Evolutionary conservation across 2,113 vertebrate genomes (phyloP), one percentile per base, ranked within the genome.

Genomic region (Cacatua alba): DNA sequence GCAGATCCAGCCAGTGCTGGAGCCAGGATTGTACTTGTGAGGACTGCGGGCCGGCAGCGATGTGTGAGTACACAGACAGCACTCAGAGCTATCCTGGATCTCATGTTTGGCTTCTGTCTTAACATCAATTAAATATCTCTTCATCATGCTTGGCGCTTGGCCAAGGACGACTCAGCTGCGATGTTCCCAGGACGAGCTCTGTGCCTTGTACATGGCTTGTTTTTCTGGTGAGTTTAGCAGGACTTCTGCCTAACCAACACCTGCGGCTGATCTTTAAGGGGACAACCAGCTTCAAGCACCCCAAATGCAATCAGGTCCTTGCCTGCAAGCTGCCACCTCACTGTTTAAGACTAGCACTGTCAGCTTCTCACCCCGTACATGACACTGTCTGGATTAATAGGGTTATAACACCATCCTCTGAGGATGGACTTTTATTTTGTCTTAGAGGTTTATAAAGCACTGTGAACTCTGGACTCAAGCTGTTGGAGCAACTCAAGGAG

Each of bases 111-210:
- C 62, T 78, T 81, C 62, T 46, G 35, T 31, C 72, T 93, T 78
- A 63, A 80, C 86, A 90, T 77, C 82, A 88, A 93, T 92, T 62
- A 78, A 79, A 69, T 91, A 49, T 55, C 37, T 87, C 39, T 55
- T 87, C 71, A 64, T 76, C 2, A 1, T 2, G 6, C 41, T 51
- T 82, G 83, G 69, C 16, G 0, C 37, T 44, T 3, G 2, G 72
- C 64, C 68, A 67, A 65, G 46, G 71, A 68, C 0, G 1, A n/a
- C 59, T 84, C 77, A 87, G 48, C 46, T 10, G 15, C 4, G 7
- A 6, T 86, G 46, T 57, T 85, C 39, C 53, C 57, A 31, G 65
- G 74, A 77, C 0, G 2, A 92, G 64, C 37, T 59, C 13, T 31
- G 46, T 81, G 49, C 33, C 64, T 75, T 82, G 26, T 65, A 55